Conservation (phyloP, 2,797 vertebrate species). For the Buceros bicornis region DNA sequence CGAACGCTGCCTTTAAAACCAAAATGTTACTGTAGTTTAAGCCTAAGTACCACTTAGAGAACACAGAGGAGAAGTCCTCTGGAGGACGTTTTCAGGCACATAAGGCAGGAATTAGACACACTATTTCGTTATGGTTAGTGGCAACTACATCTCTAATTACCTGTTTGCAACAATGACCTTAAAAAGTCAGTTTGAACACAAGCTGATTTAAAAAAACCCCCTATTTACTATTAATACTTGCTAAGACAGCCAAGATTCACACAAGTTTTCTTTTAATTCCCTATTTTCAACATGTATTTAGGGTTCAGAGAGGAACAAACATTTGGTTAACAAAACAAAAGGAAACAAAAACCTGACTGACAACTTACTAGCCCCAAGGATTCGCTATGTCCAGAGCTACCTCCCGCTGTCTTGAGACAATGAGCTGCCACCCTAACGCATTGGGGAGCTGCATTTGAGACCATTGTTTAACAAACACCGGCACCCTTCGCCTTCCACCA, state of each 20-base stretch:
- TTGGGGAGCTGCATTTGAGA: not conserved
- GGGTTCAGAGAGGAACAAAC: not conserved
- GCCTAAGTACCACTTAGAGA: not conserved
- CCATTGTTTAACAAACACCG: not conserved
- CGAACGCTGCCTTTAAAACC: not conserved
- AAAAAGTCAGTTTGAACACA: not conserved
- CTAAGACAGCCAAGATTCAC: not conserved
- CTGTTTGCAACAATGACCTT: not conserved
- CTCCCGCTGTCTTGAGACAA: not conserved
- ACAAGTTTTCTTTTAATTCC: not conserved
- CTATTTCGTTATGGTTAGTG: not conserved
- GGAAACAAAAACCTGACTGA: not conserved
- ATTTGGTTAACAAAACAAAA: not conserved
- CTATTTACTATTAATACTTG: not conserved
- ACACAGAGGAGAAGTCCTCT: not conserved
- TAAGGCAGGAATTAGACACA: not conserved
- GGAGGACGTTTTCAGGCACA: not conserved
- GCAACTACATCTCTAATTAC: not conserved
- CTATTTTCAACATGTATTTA: not conserved
- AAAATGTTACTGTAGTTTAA: not conserved
- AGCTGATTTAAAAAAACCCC: not conserved
- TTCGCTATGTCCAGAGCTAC: not conserved
- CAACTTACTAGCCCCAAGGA: not conserved
- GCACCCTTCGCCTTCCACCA: not conserved
- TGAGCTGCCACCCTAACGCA: rapidly evolving